Percentiles rank a stretch among this genome's conserved stretches.
Conservation (phyloP, 2,888 invertebrate genomes). For the Dynastes tityus region DNA sequence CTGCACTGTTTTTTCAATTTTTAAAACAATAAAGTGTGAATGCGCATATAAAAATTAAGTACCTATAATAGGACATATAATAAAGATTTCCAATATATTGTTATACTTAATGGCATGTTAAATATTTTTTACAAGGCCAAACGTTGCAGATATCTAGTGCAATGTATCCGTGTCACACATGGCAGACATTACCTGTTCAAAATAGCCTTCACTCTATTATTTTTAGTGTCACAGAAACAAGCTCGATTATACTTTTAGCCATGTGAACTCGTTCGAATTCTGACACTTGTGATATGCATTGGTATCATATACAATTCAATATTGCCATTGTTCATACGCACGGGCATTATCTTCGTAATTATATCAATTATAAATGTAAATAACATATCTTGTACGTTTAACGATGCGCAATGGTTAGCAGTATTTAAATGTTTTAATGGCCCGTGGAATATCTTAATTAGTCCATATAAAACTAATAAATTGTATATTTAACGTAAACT, state of each 20-base stretch:
- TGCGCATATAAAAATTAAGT: neutral
- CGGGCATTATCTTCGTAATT: too few relatives aligned
- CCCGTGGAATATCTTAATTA: too few relatives aligned
- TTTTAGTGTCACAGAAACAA: slow-evolving; percentile 38
- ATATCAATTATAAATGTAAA: too few relatives aligned
- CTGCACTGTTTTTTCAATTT: neutral
- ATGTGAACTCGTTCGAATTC: slow-evolving; percentile 18
- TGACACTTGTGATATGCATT: slow-evolving; percentile 10
- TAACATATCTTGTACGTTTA: too few relatives aligned
- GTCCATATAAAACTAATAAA: too few relatives aligned
- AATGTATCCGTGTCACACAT: slow-evolving; percentile 41
- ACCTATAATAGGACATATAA: neutral
- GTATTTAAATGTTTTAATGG: too few relatives aligned
- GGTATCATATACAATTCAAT: neutral
- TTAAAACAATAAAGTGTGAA: slow-evolving; percentile 1
- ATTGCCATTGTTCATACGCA: too few relatives aligned
- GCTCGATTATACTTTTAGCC: slow-evolving; percentile 32
- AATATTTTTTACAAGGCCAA: slow-evolving; percentile 39
- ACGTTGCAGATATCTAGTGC: slow-evolving; percentile 29
- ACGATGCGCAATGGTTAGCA: too few relatives aligned
- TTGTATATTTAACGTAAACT: too few relatives aligned
- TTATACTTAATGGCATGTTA: slow-evolving; percentile 1
- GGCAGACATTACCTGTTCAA: slow-evolving; percentile 33
- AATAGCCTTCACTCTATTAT: slow-evolving; percentile 45
- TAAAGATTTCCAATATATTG: neutral